These are phyloP conservation scores for Dasypus novemcinctus DNA, from an alignment of 2,113 vertebrate species.

Conservation along the genomic window DNA sequence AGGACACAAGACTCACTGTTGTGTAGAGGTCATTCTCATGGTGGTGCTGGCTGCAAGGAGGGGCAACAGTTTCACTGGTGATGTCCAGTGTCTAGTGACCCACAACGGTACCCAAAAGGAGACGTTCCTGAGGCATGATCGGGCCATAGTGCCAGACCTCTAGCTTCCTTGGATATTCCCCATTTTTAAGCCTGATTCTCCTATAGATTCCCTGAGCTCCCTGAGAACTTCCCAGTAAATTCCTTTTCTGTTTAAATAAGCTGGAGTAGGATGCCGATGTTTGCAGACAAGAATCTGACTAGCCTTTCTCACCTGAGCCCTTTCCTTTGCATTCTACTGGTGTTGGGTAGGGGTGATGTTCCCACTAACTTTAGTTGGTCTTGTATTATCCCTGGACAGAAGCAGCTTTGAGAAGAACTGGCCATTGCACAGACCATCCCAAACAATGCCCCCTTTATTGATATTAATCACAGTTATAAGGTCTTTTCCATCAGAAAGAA, in stretches of 20 bases:
- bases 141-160: too few species aligned
- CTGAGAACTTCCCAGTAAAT: neutral
- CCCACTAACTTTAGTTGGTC: neutral
- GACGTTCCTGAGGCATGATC: neutral
- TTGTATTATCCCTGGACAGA: neutral
- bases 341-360: neutral
- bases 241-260: neutral
- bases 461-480: constrained; percentile 80
- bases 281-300: neutral
- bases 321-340: neutral
- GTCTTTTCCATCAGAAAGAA: constrained; percentile 76
- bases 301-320: neutral
- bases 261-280: neutral
- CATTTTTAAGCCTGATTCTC: neutral
- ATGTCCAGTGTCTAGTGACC: neutral
- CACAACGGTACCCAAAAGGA: neutral
- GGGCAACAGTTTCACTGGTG: fast-evolving
- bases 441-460: constrained; percentile 81
- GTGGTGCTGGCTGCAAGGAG: neutral
- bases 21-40: neutral
- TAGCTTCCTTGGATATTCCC: neutral
- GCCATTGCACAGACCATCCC: neutral
- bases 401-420: neutral
- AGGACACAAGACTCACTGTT: neutral
- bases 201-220: fast-evolving